Percentiles rank a stretch among this genome's conserved stretches.
Conservation (phyloP, 2,797 vertebrate species). For the Channa striata region DNA sequence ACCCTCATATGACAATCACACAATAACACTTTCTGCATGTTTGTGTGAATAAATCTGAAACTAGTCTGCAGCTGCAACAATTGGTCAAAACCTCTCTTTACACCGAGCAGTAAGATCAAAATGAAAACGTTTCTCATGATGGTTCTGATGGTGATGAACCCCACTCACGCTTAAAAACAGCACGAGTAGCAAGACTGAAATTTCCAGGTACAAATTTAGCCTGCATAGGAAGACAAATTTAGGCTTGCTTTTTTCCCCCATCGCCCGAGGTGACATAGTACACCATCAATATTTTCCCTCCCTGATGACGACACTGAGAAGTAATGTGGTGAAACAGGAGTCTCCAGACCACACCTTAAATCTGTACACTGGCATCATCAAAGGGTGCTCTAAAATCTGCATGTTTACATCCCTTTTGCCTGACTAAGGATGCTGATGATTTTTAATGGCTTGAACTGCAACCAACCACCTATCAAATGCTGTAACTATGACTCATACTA, state of each 20-base stretch:
- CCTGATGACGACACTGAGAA: conserved; percentile 45
- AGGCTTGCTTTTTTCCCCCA: conserved; percentile 1
- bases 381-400: neutral
- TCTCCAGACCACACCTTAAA: conserved; percentile 53
- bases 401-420: neutral
- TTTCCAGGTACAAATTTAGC: conserved; percentile 10
- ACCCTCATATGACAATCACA: conserved; percentile 35
- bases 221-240: conserved; percentile 19
- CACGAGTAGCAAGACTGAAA: neutral
- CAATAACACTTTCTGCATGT: conserved; percentile 14
- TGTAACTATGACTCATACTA: neutral
- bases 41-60: conserved; percentile 12
- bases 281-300: conserved; percentile 44
- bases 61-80: neutral
- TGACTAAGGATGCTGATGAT: conserved; percentile 6
- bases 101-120: neutral
- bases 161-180: neutral
- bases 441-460: conserved; percentile 6
- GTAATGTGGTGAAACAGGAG: conserved; percentile 46
- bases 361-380: conserved; percentile 11
- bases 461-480: conserved; percentile 20
- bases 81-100: neutral
- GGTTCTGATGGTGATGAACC: conserved; percentile 20
- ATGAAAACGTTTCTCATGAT: neutral
- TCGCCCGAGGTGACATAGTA: conserved; percentile 38